Evolutionary conservation across 2,113 vertebrate genomes (phyloP).

Genomic region (Miniopterus natalensis): DNA sequence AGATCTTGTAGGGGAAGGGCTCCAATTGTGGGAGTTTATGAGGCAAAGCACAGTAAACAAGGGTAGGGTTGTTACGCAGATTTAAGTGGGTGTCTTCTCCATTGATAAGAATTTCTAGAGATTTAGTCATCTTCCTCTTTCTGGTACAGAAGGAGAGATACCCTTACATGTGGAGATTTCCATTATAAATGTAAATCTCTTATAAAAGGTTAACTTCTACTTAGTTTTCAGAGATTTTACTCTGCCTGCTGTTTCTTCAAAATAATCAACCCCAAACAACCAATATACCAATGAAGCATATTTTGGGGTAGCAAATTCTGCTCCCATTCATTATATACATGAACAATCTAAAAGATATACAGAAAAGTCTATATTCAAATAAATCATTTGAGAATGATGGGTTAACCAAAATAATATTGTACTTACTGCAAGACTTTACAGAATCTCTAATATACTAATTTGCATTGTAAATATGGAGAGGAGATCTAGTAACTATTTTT

Average conservation of each 20-base stretch:
- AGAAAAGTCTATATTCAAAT: background rate
- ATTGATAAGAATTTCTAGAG: background rate
- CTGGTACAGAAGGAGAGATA: background rate
- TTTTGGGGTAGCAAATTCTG: background rate
- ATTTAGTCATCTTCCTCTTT: background rate
- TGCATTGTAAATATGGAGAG: background rate
- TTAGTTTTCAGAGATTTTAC: background rate
- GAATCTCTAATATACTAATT: background rate
- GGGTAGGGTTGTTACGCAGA: background rate
- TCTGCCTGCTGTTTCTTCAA: background rate
- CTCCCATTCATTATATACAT: background rate
- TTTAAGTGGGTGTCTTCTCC: background rate
- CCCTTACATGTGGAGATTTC: background rate
- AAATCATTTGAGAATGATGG: background rate
- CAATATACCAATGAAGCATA: background rate
- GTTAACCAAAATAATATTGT: constrained; percentile 3
- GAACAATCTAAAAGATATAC: background rate
- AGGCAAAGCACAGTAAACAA: background rate
- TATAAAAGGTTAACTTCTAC: background rate
- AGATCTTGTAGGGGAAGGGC: background rate
- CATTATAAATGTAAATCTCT: background rate
- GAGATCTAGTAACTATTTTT: background rate
- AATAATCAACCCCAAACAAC: background rate
- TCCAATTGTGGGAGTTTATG: background rate
- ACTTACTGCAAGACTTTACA: background rate